Percentiles rank a stretch among this genome's conserved stretches.
phyloP scores from a whole-genome alignment of 2,888 invertebrate species.

The Idaea aversata region DNA sequence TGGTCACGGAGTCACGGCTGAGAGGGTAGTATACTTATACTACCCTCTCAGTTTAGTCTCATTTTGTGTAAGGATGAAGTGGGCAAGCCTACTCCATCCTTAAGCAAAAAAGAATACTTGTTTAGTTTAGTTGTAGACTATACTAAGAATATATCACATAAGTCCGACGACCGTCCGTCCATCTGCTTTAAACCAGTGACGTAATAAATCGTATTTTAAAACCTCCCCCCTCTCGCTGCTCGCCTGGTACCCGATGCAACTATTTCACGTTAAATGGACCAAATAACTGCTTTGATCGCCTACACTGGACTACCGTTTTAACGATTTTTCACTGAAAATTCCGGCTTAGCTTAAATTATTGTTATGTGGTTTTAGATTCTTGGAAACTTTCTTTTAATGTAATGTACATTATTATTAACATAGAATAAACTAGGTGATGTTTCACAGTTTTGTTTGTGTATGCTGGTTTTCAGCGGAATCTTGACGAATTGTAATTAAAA shows the following conservation, averaged over 20 bases:
- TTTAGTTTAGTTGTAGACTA: background rate
- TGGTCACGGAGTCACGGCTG: no score
- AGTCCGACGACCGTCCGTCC: conserved; percentile 18
- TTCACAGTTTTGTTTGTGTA: background rate
- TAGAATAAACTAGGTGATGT: background rate
- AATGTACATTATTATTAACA: conserved; percentile 9
- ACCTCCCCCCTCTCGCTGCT: conserved; percentile 34
- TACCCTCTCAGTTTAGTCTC: no score
- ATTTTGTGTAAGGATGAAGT: no score
- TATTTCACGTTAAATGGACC: conserved; percentile 77
- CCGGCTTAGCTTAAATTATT: conserved; percentile 64
- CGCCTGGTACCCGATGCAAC: conserved; percentile 43
- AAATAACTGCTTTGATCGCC: conserved; percentile 67
- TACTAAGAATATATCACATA: conserved; percentile 11
- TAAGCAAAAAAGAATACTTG: no score
- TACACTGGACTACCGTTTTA: conserved; percentile 51
- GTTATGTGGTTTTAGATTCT: conserved; percentile 34
- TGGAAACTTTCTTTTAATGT: conserved; percentile 9
- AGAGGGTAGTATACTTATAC: no score
- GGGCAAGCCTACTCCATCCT: no score
- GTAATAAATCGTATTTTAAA: conserved; percentile 64
- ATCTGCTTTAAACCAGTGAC: conserved; percentile 46
- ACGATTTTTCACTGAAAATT: conserved; percentile 66
- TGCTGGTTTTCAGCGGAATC: background rate
- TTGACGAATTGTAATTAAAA: background rate